These are phyloP conservation scores for Phataginus tetradactyla DNA, from an alignment of 2,797 vertebrate species.

Conservation along the genomic window DNA sequence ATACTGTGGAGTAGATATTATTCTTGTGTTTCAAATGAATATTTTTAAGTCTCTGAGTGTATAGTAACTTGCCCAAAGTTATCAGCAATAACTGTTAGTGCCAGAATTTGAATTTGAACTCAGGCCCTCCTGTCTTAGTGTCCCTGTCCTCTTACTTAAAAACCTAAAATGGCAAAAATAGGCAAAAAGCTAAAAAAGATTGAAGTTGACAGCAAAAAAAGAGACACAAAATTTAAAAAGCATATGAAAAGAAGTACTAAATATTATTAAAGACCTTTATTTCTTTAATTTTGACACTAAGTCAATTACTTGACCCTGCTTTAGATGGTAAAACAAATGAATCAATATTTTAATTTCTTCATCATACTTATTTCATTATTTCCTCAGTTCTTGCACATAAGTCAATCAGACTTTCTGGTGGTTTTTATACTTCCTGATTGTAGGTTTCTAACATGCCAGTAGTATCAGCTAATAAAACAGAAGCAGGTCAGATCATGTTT, in stretches of 20 bases:
- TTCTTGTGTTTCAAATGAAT: conserved; percentile 20
- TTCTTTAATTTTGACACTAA: conserved; percentile 43
- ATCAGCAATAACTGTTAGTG: neutral
- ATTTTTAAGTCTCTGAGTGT: neutral
- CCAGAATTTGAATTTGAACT: neutral
- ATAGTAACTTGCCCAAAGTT: neutral
- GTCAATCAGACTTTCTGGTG: conserved; percentile 49
- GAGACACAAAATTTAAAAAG: neutral
- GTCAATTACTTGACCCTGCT: conserved; percentile 17
- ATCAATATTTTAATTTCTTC: conserved; percentile 57
- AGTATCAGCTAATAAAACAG: conserved; percentile 14
- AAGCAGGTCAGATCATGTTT: conserved; percentile 22
- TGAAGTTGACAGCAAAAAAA: conserved; percentile 5
- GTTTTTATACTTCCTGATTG: conserved; percentile 18
- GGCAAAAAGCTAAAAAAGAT: conserved; percentile 28
- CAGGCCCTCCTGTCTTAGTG: neutral
- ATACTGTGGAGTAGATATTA: neutral
- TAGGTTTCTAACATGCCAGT: neutral
- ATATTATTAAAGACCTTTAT: neutral
- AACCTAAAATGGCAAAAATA: neutral
- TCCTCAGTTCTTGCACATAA: conserved; percentile 37
- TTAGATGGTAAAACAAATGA: conserved; percentile 37
- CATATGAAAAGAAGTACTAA: conserved; percentile 18
- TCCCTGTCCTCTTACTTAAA: neutral
- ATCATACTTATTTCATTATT: conserved; percentile 26